These are phyloP conservation scores for Ammospiza nelsoni DNA, from an alignment of 2,113 vertebrate species.

Conservation along the genomic window DNA sequence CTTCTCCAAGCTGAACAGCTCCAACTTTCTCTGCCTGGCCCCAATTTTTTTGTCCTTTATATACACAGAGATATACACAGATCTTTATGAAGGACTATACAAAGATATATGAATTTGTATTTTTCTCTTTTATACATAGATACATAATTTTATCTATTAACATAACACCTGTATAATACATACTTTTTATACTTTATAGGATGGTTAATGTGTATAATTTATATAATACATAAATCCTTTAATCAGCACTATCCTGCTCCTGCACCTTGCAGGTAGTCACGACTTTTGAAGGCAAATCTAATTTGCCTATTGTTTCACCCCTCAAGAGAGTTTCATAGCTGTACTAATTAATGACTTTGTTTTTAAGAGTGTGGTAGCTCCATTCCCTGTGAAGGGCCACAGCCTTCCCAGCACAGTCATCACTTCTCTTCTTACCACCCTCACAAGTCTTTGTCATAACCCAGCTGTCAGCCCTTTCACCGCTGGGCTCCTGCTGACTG, in stretches of 20 bases:
- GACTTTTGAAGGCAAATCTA: not conserved
- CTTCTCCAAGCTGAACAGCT: too few species aligned
- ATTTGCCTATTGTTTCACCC: not conserved
- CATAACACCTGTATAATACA: not conserved
- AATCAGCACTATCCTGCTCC: not conserved
- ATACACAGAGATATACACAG: too few species aligned
- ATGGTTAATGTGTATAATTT: not conserved
- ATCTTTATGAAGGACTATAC: not conserved
- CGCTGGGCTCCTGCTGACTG: not conserved
- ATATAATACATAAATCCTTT: not conserved
- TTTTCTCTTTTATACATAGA: not conserved
- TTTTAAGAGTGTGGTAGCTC: not conserved
- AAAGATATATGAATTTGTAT: not conserved
- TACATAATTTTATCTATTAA: not conserved
- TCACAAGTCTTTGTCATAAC: not conserved
- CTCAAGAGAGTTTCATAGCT: not conserved
- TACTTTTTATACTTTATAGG: not conserved
- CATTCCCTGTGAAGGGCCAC: not conserved
- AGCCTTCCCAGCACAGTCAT: not conserved
- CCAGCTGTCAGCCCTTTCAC: not conserved
- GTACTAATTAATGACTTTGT: not conserved
- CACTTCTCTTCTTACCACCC: not conserved
- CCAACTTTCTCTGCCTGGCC: too few species aligned
- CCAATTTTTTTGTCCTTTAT: too few species aligned
- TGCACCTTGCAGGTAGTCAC: not conserved